These are phyloP conservation scores for Chaenodraco wilsoni DNA, from an alignment of 2,797 vertebrate genomes.

Conservation along the genomic window DNA sequence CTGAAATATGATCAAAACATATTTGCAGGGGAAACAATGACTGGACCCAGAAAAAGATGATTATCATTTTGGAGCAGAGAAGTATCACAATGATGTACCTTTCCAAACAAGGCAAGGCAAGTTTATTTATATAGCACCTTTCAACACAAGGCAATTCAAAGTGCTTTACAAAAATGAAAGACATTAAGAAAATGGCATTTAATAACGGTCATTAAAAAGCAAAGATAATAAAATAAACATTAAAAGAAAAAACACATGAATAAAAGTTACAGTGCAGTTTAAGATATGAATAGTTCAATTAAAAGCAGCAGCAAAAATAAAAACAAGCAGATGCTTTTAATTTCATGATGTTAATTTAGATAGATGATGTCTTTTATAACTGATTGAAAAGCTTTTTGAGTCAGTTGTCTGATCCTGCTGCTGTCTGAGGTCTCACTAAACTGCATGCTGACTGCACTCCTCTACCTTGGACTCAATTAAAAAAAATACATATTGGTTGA, in stretches of 20 bases:
- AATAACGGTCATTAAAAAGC: no score
- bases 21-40: neutral
- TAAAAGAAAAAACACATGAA: no score
- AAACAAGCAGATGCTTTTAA: neutral
- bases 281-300: no score
- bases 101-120: neutral
- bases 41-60: neutral
- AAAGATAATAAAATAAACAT: no score
- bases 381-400: neutral
- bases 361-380: neutral
- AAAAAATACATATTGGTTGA: constrained; percentile 10
- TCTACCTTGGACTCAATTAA: constrained; percentile 21
- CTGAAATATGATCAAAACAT: neutral
- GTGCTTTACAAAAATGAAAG: no score
- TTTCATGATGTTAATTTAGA: neutral
- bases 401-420: neutral
- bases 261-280: no score
- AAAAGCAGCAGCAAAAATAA: no score
- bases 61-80: neutral
- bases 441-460: neutral
- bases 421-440: constrained; percentile 11
- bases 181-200: no score
- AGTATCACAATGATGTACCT: neutral
- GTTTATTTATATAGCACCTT: no score
- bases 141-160: no score